Conservation (phyloP, 1,140 invertebrate species). For the Solenopsis fugax region DNA sequence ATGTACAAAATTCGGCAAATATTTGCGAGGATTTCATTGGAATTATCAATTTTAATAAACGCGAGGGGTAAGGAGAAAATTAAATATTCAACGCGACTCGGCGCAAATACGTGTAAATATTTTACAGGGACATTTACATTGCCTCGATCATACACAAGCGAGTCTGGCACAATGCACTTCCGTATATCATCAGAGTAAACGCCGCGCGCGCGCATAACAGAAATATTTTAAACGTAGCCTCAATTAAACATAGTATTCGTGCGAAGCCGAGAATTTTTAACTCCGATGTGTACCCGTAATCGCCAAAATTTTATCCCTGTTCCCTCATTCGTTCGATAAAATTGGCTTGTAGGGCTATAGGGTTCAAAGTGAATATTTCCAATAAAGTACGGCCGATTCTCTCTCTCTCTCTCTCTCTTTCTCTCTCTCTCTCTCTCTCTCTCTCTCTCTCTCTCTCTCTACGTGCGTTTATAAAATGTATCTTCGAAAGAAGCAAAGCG, state of each 20-base stretch:
- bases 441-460: neutral
- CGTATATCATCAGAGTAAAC: conserved; percentile 54
- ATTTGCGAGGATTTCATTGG: conserved; percentile 59
- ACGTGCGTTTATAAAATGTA: conserved; percentile 64
- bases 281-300: conserved; percentile 51
- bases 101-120: conserved; percentile 62
- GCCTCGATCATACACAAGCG: neutral
- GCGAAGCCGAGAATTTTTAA: conserved; percentile 59
- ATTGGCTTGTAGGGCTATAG: conserved; percentile 65
- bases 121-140: conserved; percentile 54
- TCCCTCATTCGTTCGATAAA: conserved; percentile 66
- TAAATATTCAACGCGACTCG: conserved; percentile 58
- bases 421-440: too few relatives aligned
- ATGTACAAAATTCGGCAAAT: conserved; percentile 54
- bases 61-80: conserved; percentile 49
- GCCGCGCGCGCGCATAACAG: conserved; percentile 36
- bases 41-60: conserved; percentile 69
- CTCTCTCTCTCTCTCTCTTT: too few relatives aligned
- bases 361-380: conserved; percentile 73
- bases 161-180: conserved; percentile 41
- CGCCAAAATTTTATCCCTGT: conserved; percentile 67
- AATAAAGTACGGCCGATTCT: conserved; percentile 64
- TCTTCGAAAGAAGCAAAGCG: conserved; percentile 29
- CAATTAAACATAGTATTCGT: conserved; percentile 66
- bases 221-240: conserved; percentile 56